Conservation (phyloP, 2,797 vertebrate species). For the Petrocephalus schoutedeni region DNA sequence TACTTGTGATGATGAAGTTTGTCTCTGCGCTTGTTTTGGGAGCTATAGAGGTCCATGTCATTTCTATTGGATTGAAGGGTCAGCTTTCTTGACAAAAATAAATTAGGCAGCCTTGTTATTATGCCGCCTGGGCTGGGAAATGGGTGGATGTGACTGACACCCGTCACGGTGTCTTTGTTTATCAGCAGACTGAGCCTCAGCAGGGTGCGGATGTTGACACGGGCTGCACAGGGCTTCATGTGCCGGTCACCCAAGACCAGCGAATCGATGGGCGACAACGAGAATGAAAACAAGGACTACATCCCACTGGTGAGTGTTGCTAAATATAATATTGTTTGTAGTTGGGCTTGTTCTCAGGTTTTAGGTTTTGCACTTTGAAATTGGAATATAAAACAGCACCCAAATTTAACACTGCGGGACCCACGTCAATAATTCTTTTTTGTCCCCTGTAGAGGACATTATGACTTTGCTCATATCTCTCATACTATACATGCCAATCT, state of each 20-base stretch:
- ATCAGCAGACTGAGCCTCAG: constrained; percentile 72
- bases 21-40: background rate
- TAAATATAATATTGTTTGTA: background rate
- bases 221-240: constrained; percentile 86
- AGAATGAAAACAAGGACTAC: constrained; percentile 80
- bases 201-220: constrained; percentile 77
- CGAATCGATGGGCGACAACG: constrained; percentile 59
- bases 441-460: background rate
- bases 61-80: background rate
- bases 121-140: background rate
- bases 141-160: background rate
- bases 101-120: background rate
- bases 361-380: background rate
- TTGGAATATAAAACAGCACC: background rate
- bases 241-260: constrained; percentile 70
- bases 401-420: background rate
- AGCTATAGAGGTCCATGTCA: background rate
- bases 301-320: constrained; percentile 77
- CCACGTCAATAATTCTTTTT: background rate
- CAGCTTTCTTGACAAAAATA: background rate
- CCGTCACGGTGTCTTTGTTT: background rate
- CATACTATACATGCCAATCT: background rate
- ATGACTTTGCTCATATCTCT: background rate
- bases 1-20: background rate
- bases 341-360: background rate